Evolutionary conservation across 2,888 invertebrate genomes (phyloP).

Genomic region (Ochropleura plecta): DNA sequence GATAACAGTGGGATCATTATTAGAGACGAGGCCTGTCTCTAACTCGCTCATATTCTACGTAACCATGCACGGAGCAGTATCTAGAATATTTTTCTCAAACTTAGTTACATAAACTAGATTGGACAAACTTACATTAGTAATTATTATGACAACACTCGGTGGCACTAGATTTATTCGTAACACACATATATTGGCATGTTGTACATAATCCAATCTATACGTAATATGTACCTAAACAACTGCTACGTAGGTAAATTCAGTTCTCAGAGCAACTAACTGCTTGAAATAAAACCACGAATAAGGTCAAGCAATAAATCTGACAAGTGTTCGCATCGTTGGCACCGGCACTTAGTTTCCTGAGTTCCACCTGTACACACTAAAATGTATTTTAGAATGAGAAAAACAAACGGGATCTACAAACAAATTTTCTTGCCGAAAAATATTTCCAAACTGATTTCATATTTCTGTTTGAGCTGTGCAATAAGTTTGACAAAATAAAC

Average conservation of each 20-base stretch:
- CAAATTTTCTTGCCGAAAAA: background rate
- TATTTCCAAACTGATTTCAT: background rate
- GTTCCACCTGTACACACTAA: conserved; percentile 34
- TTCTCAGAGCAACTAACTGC: conserved; percentile 14
- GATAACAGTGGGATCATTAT: no score
- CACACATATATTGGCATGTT: conserved; percentile 5
- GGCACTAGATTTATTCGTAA: conserved; percentile 19
- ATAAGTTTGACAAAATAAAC: background rate
- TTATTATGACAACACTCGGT: conserved; percentile 22
- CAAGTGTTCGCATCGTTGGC: conserved; percentile 26
- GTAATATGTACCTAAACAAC: background rate
- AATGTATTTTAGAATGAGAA: conserved; percentile 25
- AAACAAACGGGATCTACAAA: background rate
- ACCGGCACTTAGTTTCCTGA: conserved; percentile 34
- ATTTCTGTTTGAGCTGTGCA: no score
- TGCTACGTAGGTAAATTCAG: background rate
- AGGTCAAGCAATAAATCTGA: conserved; percentile 41
- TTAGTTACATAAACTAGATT: conserved; percentile 20
- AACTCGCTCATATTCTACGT: no score
- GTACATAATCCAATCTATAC: conserved; percentile 1
- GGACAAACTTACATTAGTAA: conserved; percentile 14
- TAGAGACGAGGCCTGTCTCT: no score
- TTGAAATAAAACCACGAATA: conserved; percentile 46
- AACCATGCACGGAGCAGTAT: background rate
- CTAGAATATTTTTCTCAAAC: background rate